These are phyloP conservation scores for Coptodon bakossiorum DNA, from an alignment of 2,113 vertebrate genomes.

Conservation along the genomic window DNA sequence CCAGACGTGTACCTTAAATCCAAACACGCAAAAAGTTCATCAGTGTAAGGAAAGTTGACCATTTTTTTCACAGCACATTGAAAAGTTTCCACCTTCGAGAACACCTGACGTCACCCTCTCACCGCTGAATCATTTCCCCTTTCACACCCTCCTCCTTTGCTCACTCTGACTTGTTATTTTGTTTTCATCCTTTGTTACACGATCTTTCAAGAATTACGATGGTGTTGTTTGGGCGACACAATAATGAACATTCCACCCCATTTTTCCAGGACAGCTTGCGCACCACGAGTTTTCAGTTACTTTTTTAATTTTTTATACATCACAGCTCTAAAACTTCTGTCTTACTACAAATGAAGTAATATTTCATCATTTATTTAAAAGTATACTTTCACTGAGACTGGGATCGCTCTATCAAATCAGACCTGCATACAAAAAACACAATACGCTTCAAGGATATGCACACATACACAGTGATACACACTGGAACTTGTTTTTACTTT, in stretches of 20 bases:
- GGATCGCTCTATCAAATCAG: neutral
- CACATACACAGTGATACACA: neutral
- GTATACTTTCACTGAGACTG: neutral
- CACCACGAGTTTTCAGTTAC: neutral
- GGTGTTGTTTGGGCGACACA: slow-evolving; percentile 24
- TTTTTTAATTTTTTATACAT: fast-evolving
- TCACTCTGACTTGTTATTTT: slow-evolving; percentile 4
- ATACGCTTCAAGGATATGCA: neutral
- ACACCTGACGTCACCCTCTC: slow-evolving; percentile 21
- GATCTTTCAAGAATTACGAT: neutral
- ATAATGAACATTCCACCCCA: neutral
- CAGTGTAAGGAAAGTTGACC: neutral
- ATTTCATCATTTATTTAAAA: neutral
- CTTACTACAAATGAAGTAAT: neutral
- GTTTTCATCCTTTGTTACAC: neutral
- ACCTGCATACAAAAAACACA: neutral
- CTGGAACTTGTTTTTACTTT: neutral
- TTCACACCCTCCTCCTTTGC: neutral
- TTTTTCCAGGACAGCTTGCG: neutral
- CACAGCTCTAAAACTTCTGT: neutral
- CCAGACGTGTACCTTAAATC: slow-evolving; percentile 86
- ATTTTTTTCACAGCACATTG: neutral
- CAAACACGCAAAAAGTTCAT: neutral
- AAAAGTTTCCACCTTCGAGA: neutral
- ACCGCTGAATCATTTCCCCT: slow-evolving; percentile 28